Evolutionary conservation across 2,888 invertebrate species (phyloP).

Genomic region (Orthonychiurus folsomi): DNA sequence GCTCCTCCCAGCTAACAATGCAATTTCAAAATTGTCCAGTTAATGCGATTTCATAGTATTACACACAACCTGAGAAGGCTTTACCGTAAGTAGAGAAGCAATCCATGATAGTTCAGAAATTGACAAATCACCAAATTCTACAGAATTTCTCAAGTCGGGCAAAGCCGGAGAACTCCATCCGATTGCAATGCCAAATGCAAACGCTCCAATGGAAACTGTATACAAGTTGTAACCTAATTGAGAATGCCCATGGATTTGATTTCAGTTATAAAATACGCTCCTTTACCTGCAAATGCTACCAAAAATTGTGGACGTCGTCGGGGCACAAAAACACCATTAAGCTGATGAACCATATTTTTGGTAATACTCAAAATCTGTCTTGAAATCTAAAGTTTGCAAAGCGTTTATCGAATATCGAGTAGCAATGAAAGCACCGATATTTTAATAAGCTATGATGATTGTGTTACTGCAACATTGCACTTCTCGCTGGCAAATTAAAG

Average conservation of each 20-base stretch:
- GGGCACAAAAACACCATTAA: background rate
- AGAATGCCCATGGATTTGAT: background rate
- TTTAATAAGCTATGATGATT: no score
- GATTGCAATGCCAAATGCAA: slow-evolving; percentile 33
- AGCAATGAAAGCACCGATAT: no score
- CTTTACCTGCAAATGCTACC: background rate
- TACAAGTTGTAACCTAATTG: background rate
- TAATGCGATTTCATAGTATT: background rate
- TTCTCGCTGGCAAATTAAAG: no score
- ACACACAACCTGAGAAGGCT: background rate
- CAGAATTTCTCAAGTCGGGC: slow-evolving; percentile 27
- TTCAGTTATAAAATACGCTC: background rate
- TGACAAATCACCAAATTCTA: slow-evolving; percentile 8
- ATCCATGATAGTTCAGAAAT: slow-evolving; percentile 50
- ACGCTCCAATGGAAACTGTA: slow-evolving; percentile 51
- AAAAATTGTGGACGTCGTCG: background rate
- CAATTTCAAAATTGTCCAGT: background rate
- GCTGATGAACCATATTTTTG: background rate
- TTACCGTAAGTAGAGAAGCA: slow-evolving; percentile 46
- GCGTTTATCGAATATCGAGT: no score
- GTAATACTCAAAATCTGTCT: background rate
- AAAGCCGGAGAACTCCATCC: slow-evolving; percentile 30
- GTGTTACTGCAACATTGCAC: no score
- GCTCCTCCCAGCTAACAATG: slow-evolving; percentile 40
- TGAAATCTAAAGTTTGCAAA: no score